These are phyloP conservation scores for Malacoraja senta DNA, from an alignment of 2,797 vertebrate genomes.

Conservation along the genomic window DNA sequence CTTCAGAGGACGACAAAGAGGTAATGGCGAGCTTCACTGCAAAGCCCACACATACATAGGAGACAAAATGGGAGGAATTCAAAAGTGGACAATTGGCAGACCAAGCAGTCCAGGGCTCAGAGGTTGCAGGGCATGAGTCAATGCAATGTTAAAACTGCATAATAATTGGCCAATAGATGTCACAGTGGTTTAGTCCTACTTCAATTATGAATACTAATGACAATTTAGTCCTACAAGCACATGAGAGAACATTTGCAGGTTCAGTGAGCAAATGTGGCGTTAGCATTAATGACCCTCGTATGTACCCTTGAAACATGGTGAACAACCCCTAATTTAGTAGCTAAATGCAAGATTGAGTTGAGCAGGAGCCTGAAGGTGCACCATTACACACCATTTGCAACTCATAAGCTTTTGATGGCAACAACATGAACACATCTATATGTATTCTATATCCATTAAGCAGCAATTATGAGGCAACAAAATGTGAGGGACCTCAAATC, in stretches of 20 bases:
- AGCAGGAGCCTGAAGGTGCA: constrained; percentile 45
- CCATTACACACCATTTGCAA: constrained; percentile 41
- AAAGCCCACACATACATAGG: not conserved
- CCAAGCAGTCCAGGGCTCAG: too few species aligned
- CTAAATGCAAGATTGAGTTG: constrained; percentile 44
- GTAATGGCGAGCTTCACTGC: not conserved
- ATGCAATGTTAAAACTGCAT: constrained; percentile 7
- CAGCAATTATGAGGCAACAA: constrained; percentile 40
- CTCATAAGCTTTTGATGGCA: constrained; percentile 49
- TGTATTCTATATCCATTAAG: constrained; percentile 31
- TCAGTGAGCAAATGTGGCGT: constrained; percentile 42
- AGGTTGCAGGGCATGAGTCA: not conserved
- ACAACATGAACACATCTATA: constrained; percentile 40
- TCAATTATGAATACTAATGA: not conserved
- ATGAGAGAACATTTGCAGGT: constrained; percentile 46
- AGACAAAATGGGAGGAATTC: not conserved
- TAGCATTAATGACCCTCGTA: constrained; percentile 38
- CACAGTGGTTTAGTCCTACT: not conserved
- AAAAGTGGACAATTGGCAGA: not conserved
- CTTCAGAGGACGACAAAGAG: not conserved
- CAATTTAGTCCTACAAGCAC: not conserved
- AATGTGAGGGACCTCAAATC: constrained; percentile 3
- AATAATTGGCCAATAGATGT: not conserved
- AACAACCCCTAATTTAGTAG: constrained; percentile 42
- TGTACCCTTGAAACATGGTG: constrained; percentile 41